A percentile compares a stretch with the other conserved stretches of the same genome.
phyloP scores from a whole-genome alignment of 53 echinoderm and acorn worm genomes.

The Holothuria scabra region DNA sequence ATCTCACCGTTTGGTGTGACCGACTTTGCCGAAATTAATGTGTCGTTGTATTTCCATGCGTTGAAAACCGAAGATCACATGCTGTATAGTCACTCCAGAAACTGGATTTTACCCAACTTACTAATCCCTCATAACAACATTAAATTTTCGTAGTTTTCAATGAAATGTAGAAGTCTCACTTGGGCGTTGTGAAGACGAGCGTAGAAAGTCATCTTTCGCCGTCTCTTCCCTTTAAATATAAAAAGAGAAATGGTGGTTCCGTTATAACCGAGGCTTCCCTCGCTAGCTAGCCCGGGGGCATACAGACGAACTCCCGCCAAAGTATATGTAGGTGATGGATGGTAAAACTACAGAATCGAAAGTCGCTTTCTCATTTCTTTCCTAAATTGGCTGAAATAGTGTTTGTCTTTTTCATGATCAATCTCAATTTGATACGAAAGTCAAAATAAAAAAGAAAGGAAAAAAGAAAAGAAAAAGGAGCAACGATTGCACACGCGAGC shows the following conservation, averaged over 20 bases:
- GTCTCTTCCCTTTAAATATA: slow-evolving; percentile 26
- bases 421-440: slow-evolving; percentile 46
- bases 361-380: slow-evolving; percentile 16
- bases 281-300: slow-evolving; percentile 25
- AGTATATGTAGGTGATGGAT: slow-evolving; percentile 37
- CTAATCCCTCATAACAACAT: too few relatives aligned
- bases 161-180: too few relatives aligned
- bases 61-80: too few relatives aligned
- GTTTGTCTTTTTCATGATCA: slow-evolving; percentile 36
- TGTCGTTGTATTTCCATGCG: too few relatives aligned
- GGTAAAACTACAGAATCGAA: slow-evolving; percentile 6
- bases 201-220: neutral
- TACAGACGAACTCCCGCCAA: slow-evolving; percentile 31
- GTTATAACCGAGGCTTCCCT: slow-evolving; percentile 19
- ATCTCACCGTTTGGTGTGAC: too few relatives aligned
- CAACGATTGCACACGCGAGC: slow-evolving; percentile 21
- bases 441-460: neutral
- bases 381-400: slow-evolving; percentile 44
- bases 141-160: too few relatives aligned
- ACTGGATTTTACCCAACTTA: too few relatives aligned
- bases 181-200: neutral
- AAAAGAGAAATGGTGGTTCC: slow-evolving; percentile 10
- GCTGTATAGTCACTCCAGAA: too few relatives aligned
- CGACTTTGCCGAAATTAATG: too few relatives aligned
- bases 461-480: neutral